Conservation (phyloP, 2,888 invertebrate genomes). For the Caenorhabditis parvicauda region DNA sequence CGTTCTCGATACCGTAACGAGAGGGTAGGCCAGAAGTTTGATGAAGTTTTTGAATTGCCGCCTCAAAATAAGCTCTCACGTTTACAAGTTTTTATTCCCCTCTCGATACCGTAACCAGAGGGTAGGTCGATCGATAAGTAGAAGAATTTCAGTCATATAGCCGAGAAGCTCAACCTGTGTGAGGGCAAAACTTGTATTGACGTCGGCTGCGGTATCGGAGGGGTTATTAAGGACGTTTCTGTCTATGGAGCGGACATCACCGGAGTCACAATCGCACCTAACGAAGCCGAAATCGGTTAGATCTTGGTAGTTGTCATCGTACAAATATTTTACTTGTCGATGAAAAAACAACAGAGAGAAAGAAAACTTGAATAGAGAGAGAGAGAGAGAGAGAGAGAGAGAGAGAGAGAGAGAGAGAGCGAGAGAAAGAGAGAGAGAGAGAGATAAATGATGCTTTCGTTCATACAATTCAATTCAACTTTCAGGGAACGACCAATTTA, state of each 20-base stretch:
- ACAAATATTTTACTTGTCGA: too few species aligned
- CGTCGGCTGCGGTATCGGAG: slow-evolving; percentile 56
- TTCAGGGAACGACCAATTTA: slow-evolving; percentile 27
- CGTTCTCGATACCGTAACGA: too few species aligned
- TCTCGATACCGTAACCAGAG: too few species aligned
- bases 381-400: neutral
- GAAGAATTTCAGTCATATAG: slow-evolving; percentile 38
- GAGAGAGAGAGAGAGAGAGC: slow-evolving; percentile 2
- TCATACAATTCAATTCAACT: neutral
- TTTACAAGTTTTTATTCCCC: too few species aligned
- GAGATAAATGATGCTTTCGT: too few species aligned
- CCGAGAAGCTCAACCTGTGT: slow-evolving; percentile 36
- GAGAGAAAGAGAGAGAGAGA: too few species aligned
- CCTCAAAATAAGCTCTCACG: too few species aligned
- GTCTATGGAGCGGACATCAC: slow-evolving; percentile 51
- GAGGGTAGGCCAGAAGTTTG: too few species aligned
- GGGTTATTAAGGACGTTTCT: slow-evolving; percentile 55
- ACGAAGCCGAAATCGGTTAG: slow-evolving; percentile 52
- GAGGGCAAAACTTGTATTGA: slow-evolving; percentile 49
- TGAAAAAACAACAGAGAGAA: too few species aligned
- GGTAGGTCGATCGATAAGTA: too few species aligned
- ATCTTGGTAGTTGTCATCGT: neutral
- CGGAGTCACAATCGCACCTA: slow-evolving; percentile 57
- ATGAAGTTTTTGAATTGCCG: too few species aligned
- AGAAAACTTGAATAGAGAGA: too few species aligned